Base-by-base conservation (phyloP, 2,888 invertebrate genomes). In the Antheraea assamensis region DNA sequence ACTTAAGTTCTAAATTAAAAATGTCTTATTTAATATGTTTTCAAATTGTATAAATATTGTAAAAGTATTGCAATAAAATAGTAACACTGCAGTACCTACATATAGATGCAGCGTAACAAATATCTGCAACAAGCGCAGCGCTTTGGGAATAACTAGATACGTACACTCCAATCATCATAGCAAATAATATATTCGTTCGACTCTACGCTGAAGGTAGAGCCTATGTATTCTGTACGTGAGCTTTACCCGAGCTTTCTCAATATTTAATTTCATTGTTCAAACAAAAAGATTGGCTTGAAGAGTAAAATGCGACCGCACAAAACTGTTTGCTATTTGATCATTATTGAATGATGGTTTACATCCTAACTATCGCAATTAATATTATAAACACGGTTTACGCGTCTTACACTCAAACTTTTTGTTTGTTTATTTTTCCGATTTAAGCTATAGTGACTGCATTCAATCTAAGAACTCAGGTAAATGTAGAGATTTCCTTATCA, bases 251-350 rank as follows among this genome's bases (percentile, higher is more conserved):
- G 85, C 83, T 86, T 86, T 88, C 85, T 88, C 88, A 87, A 89
- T 89, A 87, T 91, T 89, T 88, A 86, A 91, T 91, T 87, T 82
- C 85, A 79, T 88, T 90, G 86, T 90, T 90, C 89, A 88, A 92
- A 90, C 89, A 89, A 89, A 84, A 87, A 87, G 88, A 91, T 91
- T 90, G 88, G 87, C 91, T 89, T 87, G 86, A 78, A 81, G 82
- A 78, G 82, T 58, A 24, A 58, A 58, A 58, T 64, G 17, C 30
- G 27, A 30, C 15, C 27, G 27, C 30, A 30, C 27, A 64, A 15
- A 30, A 7, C 17, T 30, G 17, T 8, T 30, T 30, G 30, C 27
- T 17, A 64, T 64, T 85, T 82, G 81, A 83, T 85, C 83, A 85
- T 82, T 81, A 77, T 74, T 68, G 76, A 80, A 81, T 82, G 82